Evolutionary conservation across 2,113 vertebrate genomes (phyloP), one percentile per base, ranked within the genome.

Genomic region (Pterophyllum scalare): DNA sequence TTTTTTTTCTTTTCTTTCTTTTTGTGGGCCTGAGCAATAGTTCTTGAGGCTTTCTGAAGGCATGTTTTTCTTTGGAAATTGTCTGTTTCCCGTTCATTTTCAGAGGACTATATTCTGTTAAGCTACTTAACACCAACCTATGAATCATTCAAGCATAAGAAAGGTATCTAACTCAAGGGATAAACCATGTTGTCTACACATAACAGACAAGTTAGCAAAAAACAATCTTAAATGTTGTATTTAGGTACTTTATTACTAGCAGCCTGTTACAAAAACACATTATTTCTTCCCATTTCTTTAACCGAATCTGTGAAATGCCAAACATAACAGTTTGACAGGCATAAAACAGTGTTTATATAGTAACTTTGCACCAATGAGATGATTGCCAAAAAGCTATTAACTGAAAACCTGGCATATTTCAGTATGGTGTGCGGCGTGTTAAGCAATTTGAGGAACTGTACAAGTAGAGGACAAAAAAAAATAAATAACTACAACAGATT

Each of bases 171-270:
- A 13, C 46, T 17, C 46, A 6, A 49, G 5, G 40, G 9, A 28
- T 70, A 19, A 67, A 67, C 0, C 5, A 46, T 70, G 7, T 4
- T 0, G 0, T 49, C 15, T 49, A 28, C 9, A 49, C 64, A 70
- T 49, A 70, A 49, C 0, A 4, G 64, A 49, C 0, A 67, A 2
- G 22, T 49, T 67, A 15, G 22, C 64, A 70, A 49, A 49, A 24
- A 17, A 14, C 13, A 12, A 46, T 14, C 13, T 14, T 46, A 28
- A 46, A 67, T 28, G 1, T 19, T 0, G 3, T 12, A 2, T 49
- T 70, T 70, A 70, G 19, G 26, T 22, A 0, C 40, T 67, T 49
- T 70, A 0, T 24, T 70, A 10, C 24, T 70, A 28, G 22, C 2
- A 49, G 64, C 8, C 9, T 49, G 5, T 49, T 49, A n/a, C 0